Evolutionary conservation across 2,797 vertebrate species (phyloP), one percentile per base, ranked within the genome.

Genomic region (Melanotaenia nigrans): DNA sequence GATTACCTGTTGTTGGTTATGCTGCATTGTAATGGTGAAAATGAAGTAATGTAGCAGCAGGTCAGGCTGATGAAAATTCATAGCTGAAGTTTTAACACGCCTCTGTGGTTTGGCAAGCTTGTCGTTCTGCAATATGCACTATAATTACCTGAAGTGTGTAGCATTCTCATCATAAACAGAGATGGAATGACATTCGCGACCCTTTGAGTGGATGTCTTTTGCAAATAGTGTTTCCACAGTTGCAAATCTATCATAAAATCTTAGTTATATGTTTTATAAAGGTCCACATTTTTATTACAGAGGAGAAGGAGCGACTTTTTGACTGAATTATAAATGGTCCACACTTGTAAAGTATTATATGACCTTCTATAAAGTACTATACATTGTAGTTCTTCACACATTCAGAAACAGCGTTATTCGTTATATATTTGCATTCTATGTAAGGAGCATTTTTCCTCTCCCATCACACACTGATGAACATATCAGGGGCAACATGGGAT

Each of bases 51-150:
- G 61, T 7, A 59, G 59, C 72, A 73, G 81, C 75, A 65, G 79
- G 69, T 86, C 79, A 63, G 72, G 60, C 51, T 53, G 59, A 81
- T 78, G 76, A 71, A 84, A 75, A 86, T 73, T 68, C 68, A 80
- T 45, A 30, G 61, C 75, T 64, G 30, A 78, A 30, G 55, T 75
- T 88, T 78, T 54, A 53, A 68, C 40, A 53, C 4, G 42, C 68
- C 56, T 49, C 68, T 82, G 65, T 66, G 78, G 38, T 73, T 86
- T 67, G 68, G 64, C 35, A 42, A 64, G 70, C 61, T 78, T 72
- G 69, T 77, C 77, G 84, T 88, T 77, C 72, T 65, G 53, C 54
- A 14, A 42, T 3, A 25, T 36, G 67, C 78, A 64, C 73, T 49
- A 45, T 74, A 86, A 87, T 85, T 49, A 82, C 38, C 65, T 71